Evolutionary conservation across 2,797 vertebrate genomes (phyloP).

Genomic region (Hapalemur alaotrensis): DNA sequence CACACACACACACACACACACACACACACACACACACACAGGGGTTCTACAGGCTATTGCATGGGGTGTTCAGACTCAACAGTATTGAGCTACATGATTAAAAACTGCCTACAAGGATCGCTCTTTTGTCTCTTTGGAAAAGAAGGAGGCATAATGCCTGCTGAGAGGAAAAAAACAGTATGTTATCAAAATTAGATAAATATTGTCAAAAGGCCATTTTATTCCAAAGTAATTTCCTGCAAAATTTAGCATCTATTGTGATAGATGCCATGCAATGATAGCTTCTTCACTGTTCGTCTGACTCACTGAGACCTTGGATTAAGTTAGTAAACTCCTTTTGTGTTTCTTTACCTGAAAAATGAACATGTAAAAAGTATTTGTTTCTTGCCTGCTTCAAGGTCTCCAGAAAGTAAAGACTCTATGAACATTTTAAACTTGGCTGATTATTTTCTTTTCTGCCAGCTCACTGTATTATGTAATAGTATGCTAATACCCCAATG

Average conservation of each 20-base stretch:
- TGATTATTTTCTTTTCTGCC: conserved; percentile 31
- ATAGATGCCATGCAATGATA: neutral
- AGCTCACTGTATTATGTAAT: conserved; percentile 8
- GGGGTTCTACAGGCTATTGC: neutral
- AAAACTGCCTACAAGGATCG: neutral
- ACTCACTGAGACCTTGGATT: neutral
- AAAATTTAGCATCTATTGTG: neutral
- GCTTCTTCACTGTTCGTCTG: neutral
- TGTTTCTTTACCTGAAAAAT: conserved; percentile 38
- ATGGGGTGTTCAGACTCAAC: neutral
- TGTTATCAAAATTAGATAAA: neutral
- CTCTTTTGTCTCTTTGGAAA: neutral
- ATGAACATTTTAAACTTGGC: conserved; percentile 42
- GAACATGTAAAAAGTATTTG: conserved; percentile 29
- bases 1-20: neutral
- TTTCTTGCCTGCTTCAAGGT: conserved; percentile 23
- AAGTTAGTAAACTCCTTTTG: neutral
- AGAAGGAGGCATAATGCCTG: neutral
- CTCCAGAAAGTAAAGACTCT: conserved; percentile 7
- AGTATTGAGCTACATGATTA: neutral
- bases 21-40: neutral
- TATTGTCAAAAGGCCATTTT: neutral
- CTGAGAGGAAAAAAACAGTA: neutral
- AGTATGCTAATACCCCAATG: conserved; percentile 45
- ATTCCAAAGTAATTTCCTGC: neutral